Percentiles rank a stretch among this genome's conserved stretches.
These are phyloP conservation scores for Psophia crepitans DNA, from an alignment of 2,113 vertebrate genomes.

Conservation along the genomic window DNA sequence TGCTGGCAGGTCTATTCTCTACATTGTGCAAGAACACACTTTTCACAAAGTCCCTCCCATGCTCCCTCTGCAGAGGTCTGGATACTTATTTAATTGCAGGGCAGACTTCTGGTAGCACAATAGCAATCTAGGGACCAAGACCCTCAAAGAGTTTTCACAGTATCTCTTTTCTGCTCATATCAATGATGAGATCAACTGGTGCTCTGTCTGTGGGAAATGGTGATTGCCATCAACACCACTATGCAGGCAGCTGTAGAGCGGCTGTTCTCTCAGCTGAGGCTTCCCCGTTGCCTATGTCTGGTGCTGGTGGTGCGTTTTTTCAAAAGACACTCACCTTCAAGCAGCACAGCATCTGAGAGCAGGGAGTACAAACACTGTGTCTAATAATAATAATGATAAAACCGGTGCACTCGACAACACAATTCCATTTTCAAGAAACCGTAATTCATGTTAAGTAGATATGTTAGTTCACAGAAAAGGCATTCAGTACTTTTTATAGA, in stretches of 20 bases:
- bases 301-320: background rate
- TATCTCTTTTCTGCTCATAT: background rate
- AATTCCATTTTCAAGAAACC: background rate
- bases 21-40: background rate
- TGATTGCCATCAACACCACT: background rate
- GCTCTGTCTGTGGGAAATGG: background rate
- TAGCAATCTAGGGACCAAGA: background rate
- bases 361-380: rapidly evolving
- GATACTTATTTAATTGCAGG: background rate
- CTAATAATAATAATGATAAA: background rate
- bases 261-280: background rate
- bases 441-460: background rate
- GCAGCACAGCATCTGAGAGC: rapidly evolving
- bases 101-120: background rate
- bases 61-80: background rate
- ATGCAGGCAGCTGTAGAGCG: background rate
- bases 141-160: background rate
- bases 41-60: background rate
- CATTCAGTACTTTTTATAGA: background rate
- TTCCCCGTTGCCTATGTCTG: background rate
- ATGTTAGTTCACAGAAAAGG: background rate
- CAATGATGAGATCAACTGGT: background rate
- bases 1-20: background rate
- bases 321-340: background rate
- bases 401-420: background rate